These are phyloP conservation scores for Eudasyphora cyanicolor DNA, from an alignment of 2,888 invertebrate genomes.

Conservation along the genomic window DNA sequence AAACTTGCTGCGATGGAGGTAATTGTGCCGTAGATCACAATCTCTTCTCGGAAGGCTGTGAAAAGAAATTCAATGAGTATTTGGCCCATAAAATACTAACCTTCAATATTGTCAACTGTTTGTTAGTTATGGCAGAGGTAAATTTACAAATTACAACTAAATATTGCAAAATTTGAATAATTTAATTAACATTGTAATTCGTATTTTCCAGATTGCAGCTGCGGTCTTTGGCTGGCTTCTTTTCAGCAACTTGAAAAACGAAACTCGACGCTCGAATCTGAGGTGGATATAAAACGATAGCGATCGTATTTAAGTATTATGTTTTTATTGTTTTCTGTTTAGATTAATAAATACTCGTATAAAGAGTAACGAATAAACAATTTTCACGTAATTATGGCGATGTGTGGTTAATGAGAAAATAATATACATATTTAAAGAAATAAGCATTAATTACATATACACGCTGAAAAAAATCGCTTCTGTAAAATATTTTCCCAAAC, in stretches of 20 bases:
- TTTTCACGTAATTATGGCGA: too few species aligned
- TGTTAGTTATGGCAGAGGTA: conserved; percentile 74
- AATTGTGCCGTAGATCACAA: conserved; percentile 69
- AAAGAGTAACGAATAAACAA: not conserved
- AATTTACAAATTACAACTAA: conserved; percentile 36
- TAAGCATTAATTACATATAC: too few species aligned
- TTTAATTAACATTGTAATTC: not conserved
- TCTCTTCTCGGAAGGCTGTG: conserved; percentile 71
- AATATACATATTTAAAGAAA: too few species aligned
- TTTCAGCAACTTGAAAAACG: conserved; percentile 72
- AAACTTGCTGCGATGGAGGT: conserved; percentile 70
- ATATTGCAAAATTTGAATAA: not conserved
- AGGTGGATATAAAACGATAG: conserved; percentile 72
- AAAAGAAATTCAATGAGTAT: conserved; percentile 73
- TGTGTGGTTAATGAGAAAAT: too few species aligned
- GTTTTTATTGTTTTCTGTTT: not conserved
- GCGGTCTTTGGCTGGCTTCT: conserved; percentile 73
- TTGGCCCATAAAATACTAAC: conserved; percentile 72
- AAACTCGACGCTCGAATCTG: conserved; percentile 72
- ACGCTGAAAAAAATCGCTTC: too few species aligned
- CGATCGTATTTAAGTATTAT: conserved; percentile 5
- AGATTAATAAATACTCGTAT: not conserved
- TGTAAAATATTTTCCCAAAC: too few species aligned
- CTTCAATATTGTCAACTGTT: conserved; percentile 73
- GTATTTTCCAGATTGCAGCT: conserved; percentile 68